Evolutionary conservation across 2,113 vertebrate genomes (phyloP), one percentile per base, ranked within the genome.

Genomic region (Thamnaconus septentrionalis): DNA sequence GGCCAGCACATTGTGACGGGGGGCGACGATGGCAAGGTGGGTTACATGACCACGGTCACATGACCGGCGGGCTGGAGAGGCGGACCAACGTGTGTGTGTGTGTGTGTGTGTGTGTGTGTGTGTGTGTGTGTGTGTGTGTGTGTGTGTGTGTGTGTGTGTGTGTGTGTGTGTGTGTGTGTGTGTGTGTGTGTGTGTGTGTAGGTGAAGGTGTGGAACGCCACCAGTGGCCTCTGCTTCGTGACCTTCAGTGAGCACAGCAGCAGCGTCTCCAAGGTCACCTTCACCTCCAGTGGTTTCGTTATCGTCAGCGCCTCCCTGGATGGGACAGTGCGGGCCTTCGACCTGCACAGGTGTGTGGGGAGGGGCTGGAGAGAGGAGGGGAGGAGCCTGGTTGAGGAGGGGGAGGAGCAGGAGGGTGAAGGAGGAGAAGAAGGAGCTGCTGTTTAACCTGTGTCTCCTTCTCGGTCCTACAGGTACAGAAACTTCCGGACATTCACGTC

Each of bases 401-500:
- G 18, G 45, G 31, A 53, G 31, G 11, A 18, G 1, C 9, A 31
- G 41, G 7, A 41, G 43, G 18, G 50, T 53, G 0, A 4, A 1
- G 8, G 7, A 31, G 18, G 18, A 31, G 18, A 31, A 31, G 18
- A 31, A 31, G 5, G 6, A 49, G 7, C 39, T 7, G 8, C 3
- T 43, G 12, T 40, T 0, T 41, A 4, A 59, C 11, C 9, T 18
- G 3, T 8, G 4, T 9, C 7, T 50, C 8, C 54, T 8, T 56
- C 0, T 50, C 31, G 18, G 48, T 2, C 2, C 46, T 42, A 43
- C 69, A 91, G 97, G 61, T 99, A 99, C 87, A 93, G 97, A 7
- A 99, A 99, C 88, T 98, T 99, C 89, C 91, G 97, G 8, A 98
- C 96, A 0, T 94, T 99, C 66, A 98, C 97, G 0, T 98, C 97